Evolutionary conservation across 2,888 invertebrate species (phyloP).

Genomic region (Zelleria hepariella): DNA sequence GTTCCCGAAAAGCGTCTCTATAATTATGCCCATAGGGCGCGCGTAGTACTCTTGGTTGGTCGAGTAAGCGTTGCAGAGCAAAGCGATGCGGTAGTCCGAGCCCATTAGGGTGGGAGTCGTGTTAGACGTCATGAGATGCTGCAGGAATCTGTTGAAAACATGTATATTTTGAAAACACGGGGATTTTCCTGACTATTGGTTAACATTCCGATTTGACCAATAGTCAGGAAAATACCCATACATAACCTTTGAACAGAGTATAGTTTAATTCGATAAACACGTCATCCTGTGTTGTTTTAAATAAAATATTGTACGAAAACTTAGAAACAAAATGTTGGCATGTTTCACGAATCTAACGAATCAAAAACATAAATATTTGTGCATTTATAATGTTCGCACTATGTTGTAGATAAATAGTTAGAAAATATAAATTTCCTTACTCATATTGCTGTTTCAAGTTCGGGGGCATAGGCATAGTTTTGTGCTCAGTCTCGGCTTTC

Average conservation of each 20-base stretch:
- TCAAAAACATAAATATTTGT: too few relatives aligned
- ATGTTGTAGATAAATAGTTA: too few relatives aligned
- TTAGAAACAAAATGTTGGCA: too few relatives aligned
- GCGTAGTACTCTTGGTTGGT: slow-evolving; percentile 94
- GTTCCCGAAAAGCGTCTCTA: slow-evolving; percentile 86
- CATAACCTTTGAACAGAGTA: too few relatives aligned
- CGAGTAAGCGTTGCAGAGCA: slow-evolving; percentile 95
- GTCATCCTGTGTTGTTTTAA: too few relatives aligned
- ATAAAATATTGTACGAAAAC: too few relatives aligned
- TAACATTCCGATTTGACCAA: too few relatives aligned
- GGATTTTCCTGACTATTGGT: too few relatives aligned
- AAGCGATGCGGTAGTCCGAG: slow-evolving; percentile 90
- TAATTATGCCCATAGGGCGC: slow-evolving; percentile 91
- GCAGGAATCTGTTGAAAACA: slow-evolving; percentile 78
- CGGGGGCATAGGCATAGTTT: slow-evolving; percentile 85
- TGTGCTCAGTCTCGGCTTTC: slow-evolving; percentile 91
- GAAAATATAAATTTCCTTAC: slow-evolving; percentile 72
- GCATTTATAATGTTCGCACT: too few relatives aligned
- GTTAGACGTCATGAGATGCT: slow-evolving; percentile 85
- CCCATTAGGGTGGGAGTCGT: slow-evolving; percentile 80
- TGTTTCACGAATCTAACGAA: too few relatives aligned
- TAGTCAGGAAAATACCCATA: too few relatives aligned
- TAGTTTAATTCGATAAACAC: too few relatives aligned
- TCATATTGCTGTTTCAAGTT: slow-evolving; percentile 88
- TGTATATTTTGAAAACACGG: slow-evolving; percentile 13